Evolutionary conservation across 2,888 invertebrate species (phyloP).

Genomic region (Drosophila fungiperda): DNA sequence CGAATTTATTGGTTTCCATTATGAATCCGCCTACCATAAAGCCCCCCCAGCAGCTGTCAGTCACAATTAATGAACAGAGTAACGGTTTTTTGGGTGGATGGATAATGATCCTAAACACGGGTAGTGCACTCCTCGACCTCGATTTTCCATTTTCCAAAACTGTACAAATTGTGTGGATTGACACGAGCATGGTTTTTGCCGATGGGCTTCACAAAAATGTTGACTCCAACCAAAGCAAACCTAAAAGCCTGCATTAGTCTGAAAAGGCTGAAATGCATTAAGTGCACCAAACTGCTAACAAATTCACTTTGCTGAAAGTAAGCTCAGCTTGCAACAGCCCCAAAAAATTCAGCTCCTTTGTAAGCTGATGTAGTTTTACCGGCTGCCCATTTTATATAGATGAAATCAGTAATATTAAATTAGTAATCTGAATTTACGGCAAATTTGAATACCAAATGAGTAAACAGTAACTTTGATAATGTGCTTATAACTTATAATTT

Average conservation of each 20-base stretch:
- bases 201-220: constrained; percentile 41
- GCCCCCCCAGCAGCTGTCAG: constrained; percentile 37
- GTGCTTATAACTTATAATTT: background rate
- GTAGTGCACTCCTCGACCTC: constrained; percentile 9
- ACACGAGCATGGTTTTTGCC: constrained; percentile 27
- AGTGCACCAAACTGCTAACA: constrained; percentile 55
- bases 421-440: background rate
- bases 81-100: constrained; percentile 11
- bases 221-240: too few species aligned
- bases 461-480: background rate
- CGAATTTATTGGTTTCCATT: constrained; percentile 64
- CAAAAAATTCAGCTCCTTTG: constrained; percentile 14
- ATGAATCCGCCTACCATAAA: constrained; percentile 27
- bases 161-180: constrained; percentile 29
- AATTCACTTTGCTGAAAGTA: constrained; percentile 59
- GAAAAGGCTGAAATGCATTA: constrained; percentile 28
- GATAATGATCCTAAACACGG: constrained; percentile 1
- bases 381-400: background rate
- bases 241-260: constrained; percentile 19
- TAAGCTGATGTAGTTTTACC: too few species aligned
- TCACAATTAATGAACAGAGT: constrained; percentile 62
- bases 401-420: constrained; percentile 2
- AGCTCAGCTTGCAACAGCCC: constrained; percentile 29
- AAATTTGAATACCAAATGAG: background rate
- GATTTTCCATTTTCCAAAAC: constrained; percentile 11